Conservation (phyloP, 2,888 invertebrate genomes). For the Trisateles emortualis region DNA sequence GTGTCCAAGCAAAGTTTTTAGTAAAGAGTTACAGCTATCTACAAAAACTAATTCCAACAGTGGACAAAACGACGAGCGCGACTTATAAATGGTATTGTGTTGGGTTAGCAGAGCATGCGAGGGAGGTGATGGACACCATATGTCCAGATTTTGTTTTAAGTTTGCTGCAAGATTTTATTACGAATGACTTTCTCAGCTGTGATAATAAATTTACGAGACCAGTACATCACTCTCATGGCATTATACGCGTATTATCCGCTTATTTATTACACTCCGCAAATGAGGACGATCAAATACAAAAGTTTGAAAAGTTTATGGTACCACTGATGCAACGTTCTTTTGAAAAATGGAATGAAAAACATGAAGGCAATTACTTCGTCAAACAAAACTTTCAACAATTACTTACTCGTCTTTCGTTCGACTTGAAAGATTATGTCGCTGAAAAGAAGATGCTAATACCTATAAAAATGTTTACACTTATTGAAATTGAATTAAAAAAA, state of each 20-base stretch:
- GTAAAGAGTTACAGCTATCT: conserved; percentile 64
- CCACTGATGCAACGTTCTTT: conserved; percentile 58
- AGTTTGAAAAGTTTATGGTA: conserved; percentile 56
- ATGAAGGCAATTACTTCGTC: conserved; percentile 36
- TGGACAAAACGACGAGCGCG: conserved; percentile 39
- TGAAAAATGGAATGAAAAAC: conserved; percentile 50
- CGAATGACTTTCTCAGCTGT: conserved; percentile 48
- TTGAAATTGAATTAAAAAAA: conserved; percentile 49
- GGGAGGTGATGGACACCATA: conserved; percentile 58
- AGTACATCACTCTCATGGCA: conserved; percentile 25
- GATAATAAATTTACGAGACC: conserved; percentile 7
- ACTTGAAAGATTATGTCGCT: conserved; percentile 50
- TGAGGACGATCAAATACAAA: conserved; percentile 57
- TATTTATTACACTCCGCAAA: conserved; percentile 58
- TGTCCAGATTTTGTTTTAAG: conserved; percentile 55
- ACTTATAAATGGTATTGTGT: conserved; percentile 37
- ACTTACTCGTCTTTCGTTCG: conserved; percentile 45
- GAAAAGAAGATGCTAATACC: conserved; percentile 51
- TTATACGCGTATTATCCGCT: conserved; percentile 53
- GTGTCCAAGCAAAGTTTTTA: conserved; percentile 58
- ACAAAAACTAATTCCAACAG: conserved; percentile 46
- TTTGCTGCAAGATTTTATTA: conserved; percentile 57
- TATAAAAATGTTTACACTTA: conserved; percentile 50
- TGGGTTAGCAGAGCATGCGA: conserved; percentile 49
- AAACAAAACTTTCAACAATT: conserved; percentile 48